Percentiles rank a stretch among this genome's conserved stretches.
These are phyloP conservation scores for Brassicogethes aeneus DNA, from an alignment of 2,888 invertebrate species.

Conservation along the genomic window DNA sequence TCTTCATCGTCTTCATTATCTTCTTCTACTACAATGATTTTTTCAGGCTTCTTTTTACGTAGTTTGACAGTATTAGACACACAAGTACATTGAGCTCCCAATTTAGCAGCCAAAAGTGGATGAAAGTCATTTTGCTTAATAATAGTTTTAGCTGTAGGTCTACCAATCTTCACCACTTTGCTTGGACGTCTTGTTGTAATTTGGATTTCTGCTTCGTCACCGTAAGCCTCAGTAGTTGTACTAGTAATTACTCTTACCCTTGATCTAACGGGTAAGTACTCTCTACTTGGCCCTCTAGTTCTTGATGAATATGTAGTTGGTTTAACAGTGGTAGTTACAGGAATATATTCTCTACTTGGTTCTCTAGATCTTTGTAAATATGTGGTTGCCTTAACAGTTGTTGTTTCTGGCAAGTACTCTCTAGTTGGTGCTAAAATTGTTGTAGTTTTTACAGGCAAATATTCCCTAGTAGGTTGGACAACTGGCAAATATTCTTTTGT, in stretches of 20 bases:
- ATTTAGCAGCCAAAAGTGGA: slow-evolving; percentile 58
- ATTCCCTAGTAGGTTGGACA: slow-evolving; percentile 8
- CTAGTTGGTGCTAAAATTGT: slow-evolving; percentile 11
- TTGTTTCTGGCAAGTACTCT: slow-evolving; percentile 16
- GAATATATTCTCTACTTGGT: slow-evolving; percentile 10
- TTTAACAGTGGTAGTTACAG: slow-evolving; percentile 8
- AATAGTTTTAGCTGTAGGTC: slow-evolving; percentile 50
- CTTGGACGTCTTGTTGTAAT: slow-evolving; percentile 12
- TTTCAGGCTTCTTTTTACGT: slow-evolving; percentile 35
- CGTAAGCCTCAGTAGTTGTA: slow-evolving; percentile 11
- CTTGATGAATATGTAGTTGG: too few relatives aligned
- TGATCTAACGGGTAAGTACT: slow-evolving; percentile 24
- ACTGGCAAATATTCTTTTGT: slow-evolving; percentile 1
- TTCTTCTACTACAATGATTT: slow-evolving; percentile 17
- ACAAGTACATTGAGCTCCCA: slow-evolving; percentile 67
- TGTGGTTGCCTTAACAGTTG: slow-evolving; percentile 10
- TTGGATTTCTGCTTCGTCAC: slow-evolving; percentile 7
- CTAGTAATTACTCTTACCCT: slow-evolving; percentile 16
- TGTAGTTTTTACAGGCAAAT: slow-evolving; percentile 10
- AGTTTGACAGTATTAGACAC: slow-evolving; percentile 48
- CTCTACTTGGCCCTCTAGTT: slow-evolving; percentile 17
- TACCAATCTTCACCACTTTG: slow-evolving; percentile 22
- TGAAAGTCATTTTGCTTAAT: slow-evolving; percentile 64
- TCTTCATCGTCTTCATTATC: slow-evolving; percentile 24
- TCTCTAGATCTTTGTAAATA: too few relatives aligned